Conservation (phyloP, 1,140 invertebrate species). For the Pseudomyrmex pallidus region DNA sequence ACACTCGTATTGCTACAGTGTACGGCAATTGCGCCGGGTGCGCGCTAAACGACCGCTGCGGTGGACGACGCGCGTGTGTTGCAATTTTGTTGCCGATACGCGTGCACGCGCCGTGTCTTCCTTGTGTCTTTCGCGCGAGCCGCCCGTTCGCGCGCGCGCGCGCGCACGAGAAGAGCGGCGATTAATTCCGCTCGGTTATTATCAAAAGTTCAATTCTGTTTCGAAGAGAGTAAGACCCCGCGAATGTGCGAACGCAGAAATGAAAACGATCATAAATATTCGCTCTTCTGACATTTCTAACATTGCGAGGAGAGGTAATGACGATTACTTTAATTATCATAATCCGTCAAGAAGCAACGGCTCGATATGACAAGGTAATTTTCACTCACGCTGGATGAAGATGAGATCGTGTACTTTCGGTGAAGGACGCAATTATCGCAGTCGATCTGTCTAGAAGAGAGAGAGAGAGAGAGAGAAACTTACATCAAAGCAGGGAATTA, state of each 20-base stretch:
- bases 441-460: background rate
- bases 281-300: slow-evolving; percentile 41
- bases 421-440: slow-evolving; percentile 55
- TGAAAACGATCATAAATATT: slow-evolving; percentile 3
- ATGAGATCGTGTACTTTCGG: slow-evolving; percentile 31
- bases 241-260: slow-evolving; percentile 1
- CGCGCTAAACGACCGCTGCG: slow-evolving; percentile 45
- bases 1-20: slow-evolving; percentile 69
- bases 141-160: background rate
- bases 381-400: slow-evolving; percentile 48
- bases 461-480: too few species aligned
- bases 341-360: slow-evolving; percentile 46
- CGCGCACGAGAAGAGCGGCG: background rate
- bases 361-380: slow-evolving; percentile 45
- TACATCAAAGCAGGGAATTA: too few species aligned
- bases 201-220: slow-evolving; percentile 45
- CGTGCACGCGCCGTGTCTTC: slow-evolving; percentile 28
- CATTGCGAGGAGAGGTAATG: slow-evolving; percentile 10
- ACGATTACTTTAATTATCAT: slow-evolving; percentile 56
- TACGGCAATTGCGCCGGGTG: slow-evolving; percentile 66
- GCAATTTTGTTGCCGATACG: slow-evolving; percentile 40
- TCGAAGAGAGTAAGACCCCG: background rate
- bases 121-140: slow-evolving; percentile 11
- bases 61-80: slow-evolving; percentile 28
- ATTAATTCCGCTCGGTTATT: slow-evolving; percentile 51